Evolutionary conservation across 2,797 vertebrate genomes (phyloP), one percentile per base, ranked within the genome.

Genomic region (Lithobates pipiens): DNA sequence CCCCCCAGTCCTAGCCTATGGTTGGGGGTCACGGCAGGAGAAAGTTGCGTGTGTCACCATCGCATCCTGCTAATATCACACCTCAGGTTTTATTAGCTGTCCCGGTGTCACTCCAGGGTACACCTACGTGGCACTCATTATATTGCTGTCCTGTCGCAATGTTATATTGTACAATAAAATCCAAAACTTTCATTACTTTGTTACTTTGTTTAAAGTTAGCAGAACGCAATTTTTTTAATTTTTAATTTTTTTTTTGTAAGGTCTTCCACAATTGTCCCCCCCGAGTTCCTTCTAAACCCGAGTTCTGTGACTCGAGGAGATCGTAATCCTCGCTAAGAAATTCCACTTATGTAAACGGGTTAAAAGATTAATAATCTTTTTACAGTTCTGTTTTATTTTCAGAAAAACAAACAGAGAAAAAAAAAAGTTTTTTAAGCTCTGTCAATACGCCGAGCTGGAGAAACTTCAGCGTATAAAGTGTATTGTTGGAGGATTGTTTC

Each of bases 321-420:
- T 72, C 4, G 44, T 68, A 84, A 77, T 46, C 73, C 63, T 50
- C 13, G 36, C 23, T 77, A 77, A 63, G 42, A 21, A 36, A 29
- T 74, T 65, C 29, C 39, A 42, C 81, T 75, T 29, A 65, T 67
- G 61, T 50, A 69, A 75, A 57, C n/a, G 69, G 83, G 83, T 79
- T 78, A 78, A 79, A 75, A 85, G 83, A 80, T 80, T 85, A 85
- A 85, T 79, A 67, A 67, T 74, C 50, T 85, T 72, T 79, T 80
- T 85, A 67, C 68, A 44, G 15, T 54, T 85, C 50, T 83, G 29
- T 76, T 83, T 83, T 83, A 76, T 83, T 83, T 83, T 85, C 83
- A 85, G 83, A 78, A 84, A 73, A 65, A 61, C 76, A 78, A 85
- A 85, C 83, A 85, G 70, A 32, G 63, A 29, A 46, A 84, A n/a